Percentiles rank a stretch among this genome's conserved stretches.
Evolutionary conservation across 92 coral and sea anemone genomes (phyloP).

Genomic region (Parazoanthus atlanticus): DNA sequence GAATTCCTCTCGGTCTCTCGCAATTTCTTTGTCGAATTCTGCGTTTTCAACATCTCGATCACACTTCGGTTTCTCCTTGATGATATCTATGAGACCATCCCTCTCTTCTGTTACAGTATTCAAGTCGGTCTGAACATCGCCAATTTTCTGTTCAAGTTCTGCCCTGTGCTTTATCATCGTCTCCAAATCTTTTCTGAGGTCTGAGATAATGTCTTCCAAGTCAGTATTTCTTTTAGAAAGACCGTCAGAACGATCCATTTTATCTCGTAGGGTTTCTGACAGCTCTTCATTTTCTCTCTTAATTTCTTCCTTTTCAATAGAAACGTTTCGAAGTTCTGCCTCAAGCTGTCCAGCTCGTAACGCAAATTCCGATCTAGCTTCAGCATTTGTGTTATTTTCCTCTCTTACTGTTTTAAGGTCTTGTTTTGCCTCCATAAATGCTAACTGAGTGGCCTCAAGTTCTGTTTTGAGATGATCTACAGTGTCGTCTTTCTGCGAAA

Average conservation of each 20-base stretch:
- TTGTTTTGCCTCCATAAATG: constrained; percentile 11
- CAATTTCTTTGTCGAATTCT: constrained; percentile 40
- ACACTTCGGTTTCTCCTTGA: constrained; percentile 16
- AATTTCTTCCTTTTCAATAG: constrained; percentile 20
- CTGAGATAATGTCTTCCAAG: constrained; percentile 26
- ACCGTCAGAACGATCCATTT: neutral
- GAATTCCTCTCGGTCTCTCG: constrained; percentile 41
- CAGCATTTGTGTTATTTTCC: constrained; percentile 33
- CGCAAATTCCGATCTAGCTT: constrained; percentile 42
- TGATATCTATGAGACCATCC: constrained; percentile 3
- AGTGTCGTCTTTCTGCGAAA: constrained; percentile 38
- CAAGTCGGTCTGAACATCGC: constrained; percentile 13
- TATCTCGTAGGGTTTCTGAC: constrained; percentile 6
- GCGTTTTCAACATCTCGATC: constrained; percentile 36
- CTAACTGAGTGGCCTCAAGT: constrained; percentile 29
- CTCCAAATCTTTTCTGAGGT: constrained; percentile 37
- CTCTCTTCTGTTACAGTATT: constrained; percentile 22
- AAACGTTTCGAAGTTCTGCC: constrained; percentile 27
- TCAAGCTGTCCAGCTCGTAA: constrained; percentile 33
- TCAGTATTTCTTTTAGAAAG: constrained; percentile 35
- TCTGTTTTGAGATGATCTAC: constrained; percentile 44
- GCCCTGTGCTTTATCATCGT: constrained; percentile 31
- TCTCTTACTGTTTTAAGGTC: constrained; percentile 15
- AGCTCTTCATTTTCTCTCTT: neutral
- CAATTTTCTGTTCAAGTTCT: constrained; percentile 44